Conservation (phyloP, 1,140 invertebrate genomes). For the Andrena cerasifolii region DNA sequence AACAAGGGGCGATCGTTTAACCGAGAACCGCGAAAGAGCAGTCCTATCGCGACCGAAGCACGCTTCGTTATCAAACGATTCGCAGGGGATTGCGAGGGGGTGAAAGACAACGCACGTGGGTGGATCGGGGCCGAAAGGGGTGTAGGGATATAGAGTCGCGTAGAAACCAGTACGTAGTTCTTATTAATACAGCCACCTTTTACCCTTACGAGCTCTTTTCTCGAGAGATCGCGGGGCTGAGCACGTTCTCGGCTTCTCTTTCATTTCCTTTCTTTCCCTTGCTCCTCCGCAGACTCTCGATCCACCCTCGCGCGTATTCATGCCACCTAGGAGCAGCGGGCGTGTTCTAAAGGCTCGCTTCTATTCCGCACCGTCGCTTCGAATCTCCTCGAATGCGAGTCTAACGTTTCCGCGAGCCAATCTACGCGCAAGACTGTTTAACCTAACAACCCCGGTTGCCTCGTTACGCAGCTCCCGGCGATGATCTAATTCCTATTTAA, state of each 20-base stretch:
- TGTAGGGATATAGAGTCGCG: not conserved
- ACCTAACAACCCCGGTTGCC: not conserved
- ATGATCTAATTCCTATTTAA: not conserved
- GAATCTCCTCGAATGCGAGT: not conserved
- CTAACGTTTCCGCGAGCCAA: too few species aligned
- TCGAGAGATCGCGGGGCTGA: conserved; percentile 1
- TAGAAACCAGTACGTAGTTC: not conserved
- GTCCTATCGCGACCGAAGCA: too few species aligned
- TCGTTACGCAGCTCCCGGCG: not conserved
- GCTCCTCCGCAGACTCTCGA: too few species aligned
- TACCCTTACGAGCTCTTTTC: not conserved
- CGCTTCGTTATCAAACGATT: too few species aligned
- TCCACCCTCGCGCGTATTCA: not conserved
- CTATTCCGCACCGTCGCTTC: not conserved
- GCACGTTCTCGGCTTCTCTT: too few species aligned
- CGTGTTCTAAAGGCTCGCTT: too few species aligned
- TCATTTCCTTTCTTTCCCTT: too few species aligned
- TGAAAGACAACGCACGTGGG: not conserved
- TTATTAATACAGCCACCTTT: conserved; percentile 2
- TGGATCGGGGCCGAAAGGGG: not conserved
- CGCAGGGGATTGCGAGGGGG: not conserved
- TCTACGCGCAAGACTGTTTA: not conserved
- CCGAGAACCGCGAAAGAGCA: too few species aligned
- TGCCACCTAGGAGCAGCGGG: too few species aligned
- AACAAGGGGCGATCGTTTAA: too few species aligned